phyloP scores from a whole-genome alignment of 2,113 vertebrate genomes.

The Aleadryas rufinucha region DNA sequence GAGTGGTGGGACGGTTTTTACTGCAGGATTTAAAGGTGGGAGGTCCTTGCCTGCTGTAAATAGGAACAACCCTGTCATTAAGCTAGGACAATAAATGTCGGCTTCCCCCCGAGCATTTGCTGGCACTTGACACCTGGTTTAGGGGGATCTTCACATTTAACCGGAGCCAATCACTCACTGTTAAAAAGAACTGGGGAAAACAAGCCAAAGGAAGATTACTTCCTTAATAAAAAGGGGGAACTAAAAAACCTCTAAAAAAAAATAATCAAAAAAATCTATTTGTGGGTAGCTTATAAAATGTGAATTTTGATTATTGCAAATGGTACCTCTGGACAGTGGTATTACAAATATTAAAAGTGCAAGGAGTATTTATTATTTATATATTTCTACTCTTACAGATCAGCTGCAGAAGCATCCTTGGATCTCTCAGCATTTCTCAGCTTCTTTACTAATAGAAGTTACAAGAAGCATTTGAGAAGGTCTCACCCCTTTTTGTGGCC shows the following conservation, averaged over 20 bases:
- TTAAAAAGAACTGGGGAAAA: background rate
- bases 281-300: background rate
- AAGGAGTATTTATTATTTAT: background rate
- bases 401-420: background rate
- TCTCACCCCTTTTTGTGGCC: background rate
- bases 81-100: background rate
- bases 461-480: background rate
- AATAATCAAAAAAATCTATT: background rate
- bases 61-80: background rate
- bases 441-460: background rate
- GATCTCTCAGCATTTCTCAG: background rate
- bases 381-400: background rate
- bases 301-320: background rate
- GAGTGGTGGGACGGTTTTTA: background rate
- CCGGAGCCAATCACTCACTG: background rate
- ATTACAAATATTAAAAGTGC: background rate
- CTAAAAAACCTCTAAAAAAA: background rate
- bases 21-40: background rate
- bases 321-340: background rate
- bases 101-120: background rate
- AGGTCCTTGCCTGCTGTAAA: background rate
- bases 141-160: background rate
- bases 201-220: background rate
- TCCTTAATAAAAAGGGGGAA: background rate
- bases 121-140: rapidly evolving